These are phyloP conservation scores for Sphenopsis melanotis DNA, from an alignment of 2,797 vertebrate genomes.

Conservation along the genomic window DNA sequence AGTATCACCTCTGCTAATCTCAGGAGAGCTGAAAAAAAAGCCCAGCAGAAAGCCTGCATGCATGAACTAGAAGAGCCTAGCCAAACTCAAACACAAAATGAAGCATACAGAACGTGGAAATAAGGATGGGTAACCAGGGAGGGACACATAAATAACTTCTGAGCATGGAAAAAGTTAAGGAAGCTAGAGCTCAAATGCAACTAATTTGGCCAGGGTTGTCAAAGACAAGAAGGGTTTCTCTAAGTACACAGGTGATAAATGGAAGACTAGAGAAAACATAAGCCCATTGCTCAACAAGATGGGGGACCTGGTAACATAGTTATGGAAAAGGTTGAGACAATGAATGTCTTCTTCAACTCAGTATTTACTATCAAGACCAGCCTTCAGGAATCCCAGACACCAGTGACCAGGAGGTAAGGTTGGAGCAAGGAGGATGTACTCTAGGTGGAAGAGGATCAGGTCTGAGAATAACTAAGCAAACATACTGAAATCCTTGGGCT, in stretches of 20 bases:
- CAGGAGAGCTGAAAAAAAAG: not conserved
- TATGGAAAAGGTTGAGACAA: not conserved
- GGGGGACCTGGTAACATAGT: not conserved
- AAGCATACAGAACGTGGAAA: not conserved
- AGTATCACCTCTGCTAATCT: not conserved
- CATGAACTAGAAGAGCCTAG: not conserved
- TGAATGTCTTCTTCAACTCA: not conserved
- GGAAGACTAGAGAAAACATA: not conserved
- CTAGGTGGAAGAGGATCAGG: not conserved
- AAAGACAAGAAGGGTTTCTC: not conserved
- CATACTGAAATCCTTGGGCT: rapidly evolving
- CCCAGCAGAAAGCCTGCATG: not conserved
- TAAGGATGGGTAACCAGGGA: not conserved
- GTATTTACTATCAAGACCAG: not conserved
- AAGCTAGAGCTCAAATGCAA: not conserved
- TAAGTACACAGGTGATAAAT: not conserved
- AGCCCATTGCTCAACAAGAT: not conserved
- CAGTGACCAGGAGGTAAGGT: not conserved
- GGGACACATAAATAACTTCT: not conserved
- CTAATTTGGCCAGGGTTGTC: not conserved
- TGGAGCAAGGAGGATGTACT: not conserved
- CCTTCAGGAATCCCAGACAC: not conserved
- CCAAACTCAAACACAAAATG: not conserved
- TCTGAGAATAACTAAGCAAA: not conserved
- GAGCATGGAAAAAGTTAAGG: not conserved